phyloP scores from a whole-genome alignment of 2,113 vertebrate genomes.

The Scolopax mira region DNA sequence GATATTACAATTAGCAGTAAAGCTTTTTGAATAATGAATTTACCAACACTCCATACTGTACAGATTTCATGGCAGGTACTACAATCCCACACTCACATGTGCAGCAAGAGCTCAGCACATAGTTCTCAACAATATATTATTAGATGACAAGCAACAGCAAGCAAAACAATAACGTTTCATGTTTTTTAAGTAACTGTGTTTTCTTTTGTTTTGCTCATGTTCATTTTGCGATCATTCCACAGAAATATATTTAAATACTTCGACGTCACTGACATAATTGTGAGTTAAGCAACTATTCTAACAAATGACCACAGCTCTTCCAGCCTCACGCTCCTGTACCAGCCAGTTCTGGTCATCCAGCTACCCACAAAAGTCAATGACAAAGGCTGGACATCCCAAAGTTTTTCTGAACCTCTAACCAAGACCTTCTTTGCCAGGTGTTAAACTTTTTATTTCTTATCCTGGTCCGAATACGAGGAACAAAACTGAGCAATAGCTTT shows the following conservation, averaged over 20 bases:
- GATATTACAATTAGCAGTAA: neutral
- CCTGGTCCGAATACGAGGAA: neutral
- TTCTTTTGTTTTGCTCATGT: neutral
- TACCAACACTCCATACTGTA: neutral
- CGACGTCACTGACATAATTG: neutral
- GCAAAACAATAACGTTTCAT: neutral
- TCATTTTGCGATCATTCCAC: neutral
- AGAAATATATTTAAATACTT: neutral
- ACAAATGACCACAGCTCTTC: neutral
- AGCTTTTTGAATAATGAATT: neutral
- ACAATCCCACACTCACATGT: neutral
- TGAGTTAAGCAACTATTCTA: neutral
- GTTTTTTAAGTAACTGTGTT: neutral
- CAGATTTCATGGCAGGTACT: neutral
- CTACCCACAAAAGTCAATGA: neutral
- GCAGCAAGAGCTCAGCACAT: neutral
- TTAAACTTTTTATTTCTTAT: neutral
- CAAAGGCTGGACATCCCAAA: neutral
- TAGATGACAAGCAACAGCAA: neutral
- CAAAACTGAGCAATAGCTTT: neutral
- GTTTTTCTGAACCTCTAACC: neutral
- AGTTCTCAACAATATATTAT: neutral
- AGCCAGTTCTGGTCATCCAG: neutral
- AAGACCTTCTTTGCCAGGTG: neutral
- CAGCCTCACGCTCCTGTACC: neutral